Conservation (phyloP, 2,797 vertebrate species). For the Menidia menidia region DNA sequence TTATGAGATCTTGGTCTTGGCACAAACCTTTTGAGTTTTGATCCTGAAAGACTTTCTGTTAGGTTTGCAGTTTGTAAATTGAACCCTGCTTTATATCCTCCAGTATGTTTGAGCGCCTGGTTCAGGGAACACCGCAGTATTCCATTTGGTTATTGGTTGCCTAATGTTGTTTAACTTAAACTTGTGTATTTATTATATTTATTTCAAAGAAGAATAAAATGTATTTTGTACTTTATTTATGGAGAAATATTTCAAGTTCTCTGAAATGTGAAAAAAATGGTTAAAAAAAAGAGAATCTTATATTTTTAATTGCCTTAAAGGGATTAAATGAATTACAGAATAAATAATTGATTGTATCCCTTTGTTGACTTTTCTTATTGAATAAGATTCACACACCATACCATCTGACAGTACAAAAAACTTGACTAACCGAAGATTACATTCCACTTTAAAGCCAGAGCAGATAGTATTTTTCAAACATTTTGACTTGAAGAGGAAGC, state of each 20-base stretch:
- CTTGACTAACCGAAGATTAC: not conserved
- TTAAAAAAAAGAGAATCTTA: constrained; percentile 74
- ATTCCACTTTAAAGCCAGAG: not conserved
- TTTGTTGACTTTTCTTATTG: constrained; percentile 26
- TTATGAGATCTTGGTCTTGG: constrained; percentile 35
- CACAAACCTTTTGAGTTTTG: constrained; percentile 27
- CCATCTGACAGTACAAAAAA: not conserved
- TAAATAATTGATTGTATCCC: constrained; percentile 54
- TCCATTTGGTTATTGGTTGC: constrained; percentile 80
- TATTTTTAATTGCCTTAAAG: constrained; percentile 81
- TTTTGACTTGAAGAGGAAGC: not conserved
- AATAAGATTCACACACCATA: not conserved
- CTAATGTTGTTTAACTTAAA: constrained; percentile 82
- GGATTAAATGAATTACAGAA: constrained; percentile 79
- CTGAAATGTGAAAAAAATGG: constrained; percentile 75
- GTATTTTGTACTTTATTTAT: constrained; percentile 90
- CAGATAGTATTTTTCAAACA: not conserved
- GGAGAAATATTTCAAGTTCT: constrained; percentile 75
- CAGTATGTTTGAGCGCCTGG: constrained; percentile 73
- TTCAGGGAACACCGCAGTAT: constrained; percentile 86
- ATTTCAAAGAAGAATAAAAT: constrained; percentile 82
- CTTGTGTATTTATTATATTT: constrained; percentile 90
- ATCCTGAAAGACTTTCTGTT: constrained; percentile 49
- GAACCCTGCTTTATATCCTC: constrained; percentile 50
- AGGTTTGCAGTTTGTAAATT: constrained; percentile 46